These are phyloP conservation scores for Ctenosaura bakeri DNA, from an alignment of 2,797 vertebrate species.

Conservation along the genomic window DNA sequence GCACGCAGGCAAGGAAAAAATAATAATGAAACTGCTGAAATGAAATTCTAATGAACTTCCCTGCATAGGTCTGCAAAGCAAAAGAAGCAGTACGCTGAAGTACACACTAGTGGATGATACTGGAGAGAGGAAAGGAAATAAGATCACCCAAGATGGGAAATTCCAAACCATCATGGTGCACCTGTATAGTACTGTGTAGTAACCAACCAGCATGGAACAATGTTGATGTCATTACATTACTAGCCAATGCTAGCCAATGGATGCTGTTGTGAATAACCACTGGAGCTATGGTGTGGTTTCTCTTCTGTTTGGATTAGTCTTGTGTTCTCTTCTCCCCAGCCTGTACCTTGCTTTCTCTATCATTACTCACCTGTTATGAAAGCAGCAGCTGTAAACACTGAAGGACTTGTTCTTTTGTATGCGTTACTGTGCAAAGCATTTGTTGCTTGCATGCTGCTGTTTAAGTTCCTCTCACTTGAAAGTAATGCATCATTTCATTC, in stretches of 20 bases:
- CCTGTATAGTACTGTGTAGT: neutral
- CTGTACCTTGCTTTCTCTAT: neutral
- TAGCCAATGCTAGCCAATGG: too few species aligned
- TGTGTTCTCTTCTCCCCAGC: neutral
- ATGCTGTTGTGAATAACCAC: neutral
- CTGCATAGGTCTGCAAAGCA: too few species aligned
- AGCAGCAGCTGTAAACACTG: neutral
- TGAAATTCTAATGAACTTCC: neutral
- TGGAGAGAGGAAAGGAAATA: neutral
- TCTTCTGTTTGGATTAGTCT: neutral
- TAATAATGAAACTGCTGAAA: too few species aligned
- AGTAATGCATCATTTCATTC: slow-evolving; percentile 65
- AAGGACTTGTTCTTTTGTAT: neutral
- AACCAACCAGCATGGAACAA: neutral
- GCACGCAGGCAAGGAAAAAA: neutral
- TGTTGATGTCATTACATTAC: neutral
- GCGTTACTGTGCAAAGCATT: slow-evolving; percentile 12
- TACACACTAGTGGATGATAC: neutral
- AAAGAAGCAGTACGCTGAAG: neutral
- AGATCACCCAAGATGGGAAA: neutral
- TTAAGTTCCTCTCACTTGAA: slow-evolving; percentile 33
- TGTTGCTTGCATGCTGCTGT: slow-evolving; percentile 32
- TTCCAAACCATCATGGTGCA: neutral
- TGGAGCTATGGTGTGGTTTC: neutral
- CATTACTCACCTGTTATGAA: neutral